Evolutionary conservation across 2,888 invertebrate genomes (phyloP).

Genomic region (Junonia oenone): DNA sequence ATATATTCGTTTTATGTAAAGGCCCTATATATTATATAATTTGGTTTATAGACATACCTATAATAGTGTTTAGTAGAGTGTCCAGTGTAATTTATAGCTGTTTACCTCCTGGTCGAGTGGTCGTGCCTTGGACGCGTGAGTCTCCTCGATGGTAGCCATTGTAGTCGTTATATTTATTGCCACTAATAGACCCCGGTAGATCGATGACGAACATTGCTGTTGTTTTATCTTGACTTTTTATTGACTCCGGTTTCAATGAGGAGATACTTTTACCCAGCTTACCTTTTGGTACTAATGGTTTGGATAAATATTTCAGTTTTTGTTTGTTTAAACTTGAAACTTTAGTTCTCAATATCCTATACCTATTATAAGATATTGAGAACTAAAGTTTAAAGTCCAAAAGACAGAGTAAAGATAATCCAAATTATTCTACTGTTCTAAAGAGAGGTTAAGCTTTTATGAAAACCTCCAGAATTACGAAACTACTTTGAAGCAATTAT

Average conservation of each 20-base stretch:
- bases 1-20: too few relatives aligned
- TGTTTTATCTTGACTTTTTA: neutral
- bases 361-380: too few relatives aligned
- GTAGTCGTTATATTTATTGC: conserved; percentile 23
- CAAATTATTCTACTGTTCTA: too few relatives aligned
- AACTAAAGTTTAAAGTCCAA: too few relatives aligned
- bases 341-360: too few relatives aligned
- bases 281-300: too few relatives aligned
- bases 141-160: conserved; percentile 21
- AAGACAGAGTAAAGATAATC: too few relatives aligned
- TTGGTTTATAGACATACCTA: neutral
- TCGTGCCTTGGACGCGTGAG: conserved; percentile 30
- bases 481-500: too few relatives aligned
- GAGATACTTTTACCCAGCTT: neutral
- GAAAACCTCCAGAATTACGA: too few relatives aligned
- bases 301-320: neutral
- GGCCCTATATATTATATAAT: neutral
- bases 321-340: too few relatives aligned
- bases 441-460: too few relatives aligned
- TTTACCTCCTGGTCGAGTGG: conserved; percentile 25
- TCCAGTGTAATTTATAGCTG: conserved; percentile 18
- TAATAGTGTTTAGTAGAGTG: neutral
- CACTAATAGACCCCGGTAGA: conserved; percentile 13
- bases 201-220: conserved; percentile 1
- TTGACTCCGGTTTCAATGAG: neutral